phyloP scores from a whole-genome alignment of 2,797 vertebrate species.

The Sebastolobus altivelis region DNA sequence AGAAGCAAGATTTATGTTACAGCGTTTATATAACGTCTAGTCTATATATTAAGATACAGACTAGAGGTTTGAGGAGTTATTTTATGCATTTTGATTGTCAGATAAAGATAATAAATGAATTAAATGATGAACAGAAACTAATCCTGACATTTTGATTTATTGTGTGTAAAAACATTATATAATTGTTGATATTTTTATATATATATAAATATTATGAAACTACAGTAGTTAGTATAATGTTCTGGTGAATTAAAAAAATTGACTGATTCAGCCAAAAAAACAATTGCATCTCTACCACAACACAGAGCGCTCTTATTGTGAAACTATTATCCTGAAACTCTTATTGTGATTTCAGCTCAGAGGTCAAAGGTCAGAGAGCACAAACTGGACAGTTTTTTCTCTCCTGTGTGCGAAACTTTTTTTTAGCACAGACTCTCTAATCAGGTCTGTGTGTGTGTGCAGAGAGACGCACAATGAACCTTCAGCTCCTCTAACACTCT shows the following conservation, averaged over 20 bases:
- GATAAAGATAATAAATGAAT: background rate
- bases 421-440: constrained; percentile 59
- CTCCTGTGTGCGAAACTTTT: constrained; percentile 11
- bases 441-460: constrained; percentile 57
- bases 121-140: background rate
- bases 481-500: constrained; percentile 33
- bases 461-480: constrained; percentile 33
- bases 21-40: background rate
- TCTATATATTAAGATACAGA: background rate
- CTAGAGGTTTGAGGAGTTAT: background rate
- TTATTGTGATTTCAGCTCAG: background rate
- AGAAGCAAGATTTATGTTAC: background rate
- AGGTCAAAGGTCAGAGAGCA: constrained; percentile 51
- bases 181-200: background rate
- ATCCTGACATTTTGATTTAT: background rate
- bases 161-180: background rate
- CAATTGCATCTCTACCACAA: background rate
- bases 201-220: background rate
- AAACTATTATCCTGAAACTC: background rate
- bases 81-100: background rate
- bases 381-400: constrained; percentile 19
- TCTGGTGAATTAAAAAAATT: background rate
- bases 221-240: background rate
- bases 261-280: background rate
- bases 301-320: constrained; percentile 21